These are phyloP conservation scores for Rhabdomys dilectus DNA, from an alignment of 2,113 vertebrate genomes.

Conservation along the genomic window DNA sequence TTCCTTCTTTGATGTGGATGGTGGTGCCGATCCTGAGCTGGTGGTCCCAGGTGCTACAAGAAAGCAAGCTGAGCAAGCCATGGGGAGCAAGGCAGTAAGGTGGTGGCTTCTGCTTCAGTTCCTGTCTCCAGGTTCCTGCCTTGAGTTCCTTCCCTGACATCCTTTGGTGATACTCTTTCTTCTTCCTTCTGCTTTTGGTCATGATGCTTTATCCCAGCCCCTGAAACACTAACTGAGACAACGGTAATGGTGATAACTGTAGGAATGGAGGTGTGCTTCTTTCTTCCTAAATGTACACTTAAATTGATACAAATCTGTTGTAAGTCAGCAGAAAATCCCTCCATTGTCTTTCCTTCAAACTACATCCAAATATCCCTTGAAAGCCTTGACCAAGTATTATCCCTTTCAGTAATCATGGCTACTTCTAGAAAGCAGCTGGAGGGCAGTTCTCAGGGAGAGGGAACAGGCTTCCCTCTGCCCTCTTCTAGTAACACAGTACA, in stretches of 20 bases:
- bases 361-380: neutral
- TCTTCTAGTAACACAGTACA: neutral
- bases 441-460: neutral
- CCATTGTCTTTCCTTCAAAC: neutral
- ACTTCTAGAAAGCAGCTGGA: neutral
- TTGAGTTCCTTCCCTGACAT: neutral
- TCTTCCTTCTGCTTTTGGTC: neutral
- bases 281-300: slow-evolving; percentile 14
- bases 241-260: neutral
- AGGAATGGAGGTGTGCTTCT: neutral
- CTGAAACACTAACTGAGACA: neutral
- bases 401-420: neutral
- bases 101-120: neutral
- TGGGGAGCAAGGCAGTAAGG: neutral
- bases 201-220: neutral
- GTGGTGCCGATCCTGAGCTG: neutral
- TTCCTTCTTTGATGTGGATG: neutral
- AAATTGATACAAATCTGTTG: neutral
- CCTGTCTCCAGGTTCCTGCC: neutral
- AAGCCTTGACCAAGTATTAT: neutral
- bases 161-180: neutral
- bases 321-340: neutral
- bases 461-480: neutral
- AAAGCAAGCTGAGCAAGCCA: neutral
- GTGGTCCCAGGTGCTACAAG: neutral